Base-by-base conservation (phyloP, 2,113 vertebrate species). In the Campylorhamphus procurvoides region DNA sequence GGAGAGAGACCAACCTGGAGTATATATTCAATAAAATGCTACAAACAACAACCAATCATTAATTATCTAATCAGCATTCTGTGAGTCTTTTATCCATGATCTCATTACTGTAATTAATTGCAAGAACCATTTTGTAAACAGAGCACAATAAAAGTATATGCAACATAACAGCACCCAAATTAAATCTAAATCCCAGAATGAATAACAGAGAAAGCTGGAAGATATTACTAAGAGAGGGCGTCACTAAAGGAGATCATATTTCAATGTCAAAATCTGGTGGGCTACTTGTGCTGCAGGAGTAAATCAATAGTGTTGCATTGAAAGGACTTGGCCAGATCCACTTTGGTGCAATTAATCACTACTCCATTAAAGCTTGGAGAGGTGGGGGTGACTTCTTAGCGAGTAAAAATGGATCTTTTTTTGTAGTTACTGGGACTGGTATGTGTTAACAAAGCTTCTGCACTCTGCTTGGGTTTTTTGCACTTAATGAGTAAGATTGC, bases 51-150 rank as follows among this genome's bases (percentile, higher is more conserved):
- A 59, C 67, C 17, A 60, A 76, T 86, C 89, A 96, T 97, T 97
- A 95, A 97, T 96, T 96, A 94, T 77, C 84, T 97, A 97, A 97
- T 95, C 89, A 66, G 44, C 87, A 93, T 93, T 96, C 83, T 89
- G n/a, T 17, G 20, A 91, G 40, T 89, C 91, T 86, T 87, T 94
- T 87, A 94, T 63, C 46, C 53, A 76, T 63, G 75, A 88, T 94
- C 90, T 95, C 91, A 96, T 96, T 95, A 89, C 80, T 90, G 25
- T 93, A 97, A 97, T 93, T 96, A 96, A 97, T 96, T 94, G 59
- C 59, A 91, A 90, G 68, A 91, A 96, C 94, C 25, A 89, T 91
- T 82, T 84, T 92, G 55, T 92, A 96, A 97, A 97, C 47, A 92
- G 59, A 95, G 68, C 74, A 78, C 80, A 94, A 94, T 92, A 93